Evolutionary conservation across 2,888 invertebrate species (phyloP), one percentile per base, ranked within the genome.

Genomic region (Alcis repandata): DNA sequence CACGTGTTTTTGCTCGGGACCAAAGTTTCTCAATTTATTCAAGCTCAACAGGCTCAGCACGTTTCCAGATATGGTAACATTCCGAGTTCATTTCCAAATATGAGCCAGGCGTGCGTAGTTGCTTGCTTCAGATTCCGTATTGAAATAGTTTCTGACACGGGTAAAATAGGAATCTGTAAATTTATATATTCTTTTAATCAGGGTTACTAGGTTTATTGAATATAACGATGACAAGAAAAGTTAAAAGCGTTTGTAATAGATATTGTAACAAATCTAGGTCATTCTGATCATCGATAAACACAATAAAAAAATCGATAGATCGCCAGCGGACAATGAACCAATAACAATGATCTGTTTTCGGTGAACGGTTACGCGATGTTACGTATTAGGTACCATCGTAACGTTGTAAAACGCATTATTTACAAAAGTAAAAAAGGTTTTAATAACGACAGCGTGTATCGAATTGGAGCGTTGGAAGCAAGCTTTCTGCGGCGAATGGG

Each of bases 341-440:
- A 15, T 51, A 63, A 43, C 51, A 51, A 63, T 57, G 56, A 57
- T 51, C 57, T 57, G 8, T 33, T 51, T 56, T 49, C 19, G 40
- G 56, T 10, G 15, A 33, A 22, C 22, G 33, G 57, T 63, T 62
- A 49, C 56, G 61, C 32, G 56, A 49, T 56, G 49, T 62, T 62
- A 61, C 46, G 61, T 49, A 48, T 51, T 40, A 58, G 49, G 33
- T 51, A 38, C 19, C 11, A 36, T 17, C 41, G 33, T n/a, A 22
- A 46, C n/a, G 7, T 46, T 22, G 11, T 43, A 20, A 2, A n/a
- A 46, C 13, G 10, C 8, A n/a, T n/a, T 46, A 46, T 46, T 46
- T 22, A 22, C 22, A n/a, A 46, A 46, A 43, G 38, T n/a, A 38
- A n/a, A 43, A 20, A 36, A 36, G 36, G 3, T 36, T 36, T 36